Conservation (phyloP, 1,140 invertebrate species). For the Sminthurides bifidus region DNA sequence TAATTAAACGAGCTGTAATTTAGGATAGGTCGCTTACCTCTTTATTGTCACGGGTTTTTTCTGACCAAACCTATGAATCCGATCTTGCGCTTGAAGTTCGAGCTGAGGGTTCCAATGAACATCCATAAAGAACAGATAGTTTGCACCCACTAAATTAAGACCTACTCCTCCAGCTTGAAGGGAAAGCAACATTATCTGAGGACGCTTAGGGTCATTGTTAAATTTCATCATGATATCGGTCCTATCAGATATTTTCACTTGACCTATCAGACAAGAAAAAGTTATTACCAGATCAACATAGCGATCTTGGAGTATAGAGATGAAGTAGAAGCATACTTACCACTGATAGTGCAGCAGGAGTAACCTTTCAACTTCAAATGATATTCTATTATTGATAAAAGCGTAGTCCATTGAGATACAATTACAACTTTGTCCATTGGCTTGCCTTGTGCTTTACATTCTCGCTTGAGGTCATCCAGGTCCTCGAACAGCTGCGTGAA, state of each 20-base stretch:
- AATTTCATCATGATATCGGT: slow-evolving; percentile 9
- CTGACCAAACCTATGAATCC: slow-evolving; percentile 82
- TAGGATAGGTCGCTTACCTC: slow-evolving; percentile 47
- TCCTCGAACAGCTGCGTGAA: slow-evolving; percentile 45
- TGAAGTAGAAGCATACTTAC: slow-evolving; percentile 33
- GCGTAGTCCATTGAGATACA: slow-evolving; percentile 75
- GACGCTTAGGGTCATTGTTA: slow-evolving; percentile 16
- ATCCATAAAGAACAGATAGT: slow-evolving; percentile 78
- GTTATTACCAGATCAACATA: too few species aligned
- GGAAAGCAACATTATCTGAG: slow-evolving; percentile 62
- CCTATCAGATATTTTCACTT: slow-evolving; percentile 15
- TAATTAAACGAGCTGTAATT: background rate
- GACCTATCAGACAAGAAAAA: slow-evolving; percentile 27
- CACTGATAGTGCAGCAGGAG: slow-evolving; percentile 51
- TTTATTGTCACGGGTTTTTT: slow-evolving; percentile 66
- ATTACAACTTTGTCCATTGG: slow-evolving; percentile 58
- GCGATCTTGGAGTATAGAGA: too few species aligned
- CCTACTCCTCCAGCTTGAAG: slow-evolving; percentile 82
- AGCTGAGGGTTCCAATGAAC: slow-evolving; percentile 93
- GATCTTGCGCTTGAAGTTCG: slow-evolving; percentile 80
- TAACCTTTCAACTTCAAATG: slow-evolving; percentile 46
- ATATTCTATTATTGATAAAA: slow-evolving; percentile 53
- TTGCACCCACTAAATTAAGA: slow-evolving; percentile 76
- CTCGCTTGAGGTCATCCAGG: slow-evolving; percentile 42
- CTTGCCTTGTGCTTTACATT: slow-evolving; percentile 8